phyloP scores from a whole-genome alignment of 2,888 invertebrate genomes.

The Dryobotodes eremita region DNA sequence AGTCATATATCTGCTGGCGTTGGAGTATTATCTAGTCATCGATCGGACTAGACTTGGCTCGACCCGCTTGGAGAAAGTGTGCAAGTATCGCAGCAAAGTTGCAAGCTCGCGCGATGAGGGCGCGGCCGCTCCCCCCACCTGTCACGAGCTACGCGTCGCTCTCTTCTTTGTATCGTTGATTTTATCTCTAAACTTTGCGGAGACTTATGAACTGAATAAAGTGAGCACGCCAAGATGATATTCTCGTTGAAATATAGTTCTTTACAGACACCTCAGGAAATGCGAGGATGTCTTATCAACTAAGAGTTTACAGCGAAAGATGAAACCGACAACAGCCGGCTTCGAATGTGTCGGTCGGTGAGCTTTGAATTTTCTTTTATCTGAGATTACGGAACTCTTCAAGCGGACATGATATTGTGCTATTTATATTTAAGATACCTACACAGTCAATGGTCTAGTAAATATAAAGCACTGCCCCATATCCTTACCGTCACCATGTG shows the following conservation, averaged over 20 bases:
- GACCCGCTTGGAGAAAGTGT: constrained; percentile 58
- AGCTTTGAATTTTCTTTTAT: constrained; percentile 24
- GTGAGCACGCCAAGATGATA: constrained; percentile 70
- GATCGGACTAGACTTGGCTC: constrained; percentile 64
- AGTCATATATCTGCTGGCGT: constrained; percentile 10
- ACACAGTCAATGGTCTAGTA: not conserved
- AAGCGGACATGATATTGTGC: not conserved
- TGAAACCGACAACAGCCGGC: constrained; percentile 33
- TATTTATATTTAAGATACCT: not conserved
- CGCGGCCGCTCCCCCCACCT: constrained; percentile 74
- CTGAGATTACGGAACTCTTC: not conserved
- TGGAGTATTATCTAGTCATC: constrained; percentile 60
- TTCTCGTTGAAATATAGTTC: constrained; percentile 71
- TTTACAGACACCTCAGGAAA: constrained; percentile 70
- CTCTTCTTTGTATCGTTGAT: constrained; percentile 79
- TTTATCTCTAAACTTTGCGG: constrained; percentile 80
- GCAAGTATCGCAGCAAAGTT: constrained; percentile 68
- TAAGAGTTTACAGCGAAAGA: constrained; percentile 66
- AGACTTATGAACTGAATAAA: constrained; percentile 79
- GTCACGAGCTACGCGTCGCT: constrained; percentile 73
- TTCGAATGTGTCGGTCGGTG: constrained; percentile 28
- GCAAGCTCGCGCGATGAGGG: constrained; percentile 77
- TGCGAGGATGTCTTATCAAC: constrained; percentile 67
- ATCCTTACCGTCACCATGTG: not conserved
- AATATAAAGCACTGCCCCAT: not conserved